Evolutionary conservation across 1,140 invertebrate genomes (phyloP), one percentile per base, ranked within the genome.

Genomic region (Vanessa atalanta): DNA sequence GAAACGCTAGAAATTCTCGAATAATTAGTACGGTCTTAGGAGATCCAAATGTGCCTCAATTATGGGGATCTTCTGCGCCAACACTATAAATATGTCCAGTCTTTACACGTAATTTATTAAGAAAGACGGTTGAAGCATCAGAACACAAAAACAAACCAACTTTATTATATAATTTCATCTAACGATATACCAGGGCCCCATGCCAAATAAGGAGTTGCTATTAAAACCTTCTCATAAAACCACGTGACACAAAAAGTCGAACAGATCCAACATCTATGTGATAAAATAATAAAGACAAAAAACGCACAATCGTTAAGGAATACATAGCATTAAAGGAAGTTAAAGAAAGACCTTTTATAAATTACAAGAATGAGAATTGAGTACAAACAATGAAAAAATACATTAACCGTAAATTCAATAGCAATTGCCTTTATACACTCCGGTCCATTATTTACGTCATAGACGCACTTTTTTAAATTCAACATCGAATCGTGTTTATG

Each of bases 371-470:
- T 69, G 61, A 43, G 57, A 78, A 78, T 73, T 63, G 66, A 78
- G 70, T 65, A 75, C 70, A 78, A 78, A 78, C 70, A 78, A 63
- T 57, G 66, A 72, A 75, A 78, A 72, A 78, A 70, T 69, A 77
- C 66, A 77, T 79, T 79, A 77, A 69, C 66, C 65, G 57, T 68
- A 75, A 74, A 77, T 70, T 77, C 69, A 79, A 72, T 66, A 75
- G 73, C 73, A 78, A 78, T 75, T 72, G 73, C 67, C 70, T 72
- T 76, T 55, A 70, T 75, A 70, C 66, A 65, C 63, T 73, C 55
- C 61, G 65, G 72, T 70, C 70, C 71, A 73, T 77, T 77, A 77
- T 77, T 73, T 73, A 77, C 20, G 16, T 57, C 53, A 20, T 57
- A 57, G 53, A 57, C 11, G 20, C 20, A 57, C 23, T 57, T 57